Evolutionary conservation across 2,888 invertebrate genomes (phyloP).

Genomic region (Acanthosepion pharaonis): DNA sequence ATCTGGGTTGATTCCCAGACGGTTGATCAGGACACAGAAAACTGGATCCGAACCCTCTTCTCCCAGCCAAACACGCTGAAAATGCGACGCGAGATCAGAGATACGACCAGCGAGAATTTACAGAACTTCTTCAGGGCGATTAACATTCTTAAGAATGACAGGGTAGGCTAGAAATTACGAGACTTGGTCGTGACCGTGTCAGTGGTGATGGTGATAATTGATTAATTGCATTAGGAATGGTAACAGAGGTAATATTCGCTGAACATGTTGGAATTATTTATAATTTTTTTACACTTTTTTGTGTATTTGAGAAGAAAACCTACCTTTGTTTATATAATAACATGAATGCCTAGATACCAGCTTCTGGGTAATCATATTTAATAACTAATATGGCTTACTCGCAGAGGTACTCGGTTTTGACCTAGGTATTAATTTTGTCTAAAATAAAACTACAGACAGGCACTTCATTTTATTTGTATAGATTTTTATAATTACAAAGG

Average conservation of each 20-base stretch:
- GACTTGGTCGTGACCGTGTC: not conserved
- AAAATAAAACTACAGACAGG: too few relatives aligned
- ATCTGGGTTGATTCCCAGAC: not conserved
- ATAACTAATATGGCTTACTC: too few relatives aligned
- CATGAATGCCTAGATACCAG: too few relatives aligned
- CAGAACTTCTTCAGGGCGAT: conserved; percentile 42
- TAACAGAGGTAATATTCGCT: not conserved
- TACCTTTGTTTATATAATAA: too few relatives aligned
- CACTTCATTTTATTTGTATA: too few relatives aligned
- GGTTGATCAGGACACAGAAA: not conserved
- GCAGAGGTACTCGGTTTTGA: too few relatives aligned
- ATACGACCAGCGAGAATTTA: not conserved
- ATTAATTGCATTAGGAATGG: not conserved
- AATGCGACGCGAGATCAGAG: conserved; percentile 42
- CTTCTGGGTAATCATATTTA: too few relatives aligned
- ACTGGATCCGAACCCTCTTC: conserved; percentile 34
- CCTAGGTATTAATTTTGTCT: too few relatives aligned
- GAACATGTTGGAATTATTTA: too few relatives aligned
- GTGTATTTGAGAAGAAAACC: too few relatives aligned
- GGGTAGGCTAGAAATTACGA: conserved; percentile 6
- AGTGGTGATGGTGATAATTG: not conserved
- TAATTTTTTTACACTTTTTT: too few relatives aligned
- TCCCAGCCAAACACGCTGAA: conserved; percentile 36
- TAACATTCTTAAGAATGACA: conserved; percentile 45
- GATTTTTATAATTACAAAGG: too few relatives aligned